A percentile compares a stretch with the other conserved stretches of the same genome.
These are phyloP conservation scores for Halichoerus grypus DNA, from an alignment of 2,113 vertebrate genomes.

Conservation along the genomic window DNA sequence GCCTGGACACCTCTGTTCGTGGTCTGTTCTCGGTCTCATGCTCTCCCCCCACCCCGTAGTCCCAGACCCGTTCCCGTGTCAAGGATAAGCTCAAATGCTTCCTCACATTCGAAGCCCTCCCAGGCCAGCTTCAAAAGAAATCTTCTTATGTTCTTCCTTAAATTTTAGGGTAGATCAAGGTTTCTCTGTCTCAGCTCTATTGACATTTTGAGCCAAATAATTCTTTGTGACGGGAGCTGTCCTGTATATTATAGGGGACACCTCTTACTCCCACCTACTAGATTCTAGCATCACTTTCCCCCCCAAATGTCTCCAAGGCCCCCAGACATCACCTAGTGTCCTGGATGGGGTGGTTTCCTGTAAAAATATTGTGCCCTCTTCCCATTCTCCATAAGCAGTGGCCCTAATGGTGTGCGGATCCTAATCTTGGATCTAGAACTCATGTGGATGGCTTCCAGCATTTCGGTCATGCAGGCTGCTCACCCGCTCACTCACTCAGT, in stretches of 20 bases:
- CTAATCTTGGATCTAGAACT: too few relatives aligned
- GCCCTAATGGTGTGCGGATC: fast-evolving
- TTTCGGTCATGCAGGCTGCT: fast-evolving
- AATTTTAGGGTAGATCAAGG: background rate
- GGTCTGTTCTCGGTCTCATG: too few relatives aligned
- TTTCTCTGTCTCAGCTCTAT: background rate
- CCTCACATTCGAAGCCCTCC: background rate
- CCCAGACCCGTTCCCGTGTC: background rate
- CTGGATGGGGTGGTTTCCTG: fast-evolving
- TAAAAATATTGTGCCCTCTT: too few relatives aligned
- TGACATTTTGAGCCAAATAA: background rate
- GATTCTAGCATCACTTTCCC: too few relatives aligned
- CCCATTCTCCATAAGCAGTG: background rate
- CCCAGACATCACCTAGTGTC: background rate
- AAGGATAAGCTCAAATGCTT: fast-evolving
- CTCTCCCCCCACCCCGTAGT: fast-evolving
- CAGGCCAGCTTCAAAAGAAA: background rate
- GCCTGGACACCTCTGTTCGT: fast-evolving
- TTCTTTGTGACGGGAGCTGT: background rate
- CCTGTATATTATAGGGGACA: fast-evolving
- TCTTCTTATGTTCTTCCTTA: background rate
- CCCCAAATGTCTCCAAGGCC: background rate
- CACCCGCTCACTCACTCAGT: fast-evolving
- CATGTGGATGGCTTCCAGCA: fast-evolving
- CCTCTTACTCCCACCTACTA: background rate